Evolutionary conservation across 2,797 vertebrate species (phyloP), one percentile per base, ranked within the genome.

Genomic region (Serranus cabrilla): DNA sequence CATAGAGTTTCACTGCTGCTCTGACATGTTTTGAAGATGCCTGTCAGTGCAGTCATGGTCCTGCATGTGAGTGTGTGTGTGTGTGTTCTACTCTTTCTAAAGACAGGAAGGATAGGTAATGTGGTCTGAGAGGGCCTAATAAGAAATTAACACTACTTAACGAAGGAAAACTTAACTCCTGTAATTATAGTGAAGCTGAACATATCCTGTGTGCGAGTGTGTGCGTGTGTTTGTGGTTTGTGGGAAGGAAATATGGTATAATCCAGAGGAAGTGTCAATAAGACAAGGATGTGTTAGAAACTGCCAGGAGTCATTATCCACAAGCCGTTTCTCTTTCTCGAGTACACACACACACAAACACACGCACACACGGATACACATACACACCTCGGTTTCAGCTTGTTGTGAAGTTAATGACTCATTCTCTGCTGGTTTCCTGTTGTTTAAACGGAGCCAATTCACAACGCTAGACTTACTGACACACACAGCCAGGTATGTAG

Each of bases 261-360:
- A 92, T 93, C 84, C 87, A 82, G 60, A 83, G 88, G 84, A 91
- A 88, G 79, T 78, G 74, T 91, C 84, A 89, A 87, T 88, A 87
- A 87, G 72, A 80, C 80, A 83, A 74, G 76, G 77, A 91, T 88
- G 76, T 82, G 74, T 86, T 75, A 57, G 77, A 63, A 90, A 78
- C 80, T 89, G 89, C 83, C 82, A 81, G 63, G 71, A 86, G 64
- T 71, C 61, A 69, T 89, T 88, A 87, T 81, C 67, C 62, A 83
- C 78, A 81, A 84, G 74, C 39, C 7, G 16, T 46, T 45, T 40
- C 39, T 40, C 39, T 12, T 13, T 40, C 39, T 40, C 39, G 11
- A 7, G 8, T 9, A 11, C 39, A 10, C 45, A n/a, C 59, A 16
- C n/a, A 42, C 40, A 37, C 51, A 50, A 51, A 46, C 23, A 17